Evolutionary conservation across 2,888 invertebrate genomes (phyloP).

Genomic region (Phasia obesa): DNA sequence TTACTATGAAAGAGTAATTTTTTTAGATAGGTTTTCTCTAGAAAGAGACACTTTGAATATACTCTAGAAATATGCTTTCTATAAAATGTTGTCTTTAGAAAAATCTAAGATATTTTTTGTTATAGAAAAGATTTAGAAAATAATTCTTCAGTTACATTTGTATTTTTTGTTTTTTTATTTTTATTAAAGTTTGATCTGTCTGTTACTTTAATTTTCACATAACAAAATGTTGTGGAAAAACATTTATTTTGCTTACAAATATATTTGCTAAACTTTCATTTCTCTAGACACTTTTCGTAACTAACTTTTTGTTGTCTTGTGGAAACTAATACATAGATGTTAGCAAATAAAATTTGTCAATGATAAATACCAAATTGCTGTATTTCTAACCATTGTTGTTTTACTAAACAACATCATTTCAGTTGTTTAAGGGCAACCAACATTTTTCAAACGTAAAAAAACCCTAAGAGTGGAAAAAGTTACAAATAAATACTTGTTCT

Average conservation of each 20-base stretch:
- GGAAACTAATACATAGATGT: background rate
- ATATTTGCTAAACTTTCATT: background rate
- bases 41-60: too few species aligned
- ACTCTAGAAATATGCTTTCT: too few species aligned
- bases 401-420: conserved; percentile 19
- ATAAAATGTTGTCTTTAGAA: too few species aligned
- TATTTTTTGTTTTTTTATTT: too few species aligned
- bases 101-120: too few species aligned
- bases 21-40: too few species aligned
- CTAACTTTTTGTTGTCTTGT: background rate
- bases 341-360: conserved; percentile 41
- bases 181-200: background rate
- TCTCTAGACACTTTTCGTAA: background rate
- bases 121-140: too few species aligned
- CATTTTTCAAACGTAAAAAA: conserved; percentile 1
- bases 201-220: background rate
- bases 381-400: conserved; percentile 45
- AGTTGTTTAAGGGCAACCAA: conserved; percentile 18
- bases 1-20: too few species aligned
- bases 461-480: conserved; percentile 29
- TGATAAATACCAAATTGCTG: conserved; percentile 55
- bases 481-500: background rate
- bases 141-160: too few species aligned
- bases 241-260: background rate
- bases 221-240: background rate